Evolutionary conservation across 2,113 vertebrate species (phyloP).

Genomic region (Pteronura brasiliensis): DNA sequence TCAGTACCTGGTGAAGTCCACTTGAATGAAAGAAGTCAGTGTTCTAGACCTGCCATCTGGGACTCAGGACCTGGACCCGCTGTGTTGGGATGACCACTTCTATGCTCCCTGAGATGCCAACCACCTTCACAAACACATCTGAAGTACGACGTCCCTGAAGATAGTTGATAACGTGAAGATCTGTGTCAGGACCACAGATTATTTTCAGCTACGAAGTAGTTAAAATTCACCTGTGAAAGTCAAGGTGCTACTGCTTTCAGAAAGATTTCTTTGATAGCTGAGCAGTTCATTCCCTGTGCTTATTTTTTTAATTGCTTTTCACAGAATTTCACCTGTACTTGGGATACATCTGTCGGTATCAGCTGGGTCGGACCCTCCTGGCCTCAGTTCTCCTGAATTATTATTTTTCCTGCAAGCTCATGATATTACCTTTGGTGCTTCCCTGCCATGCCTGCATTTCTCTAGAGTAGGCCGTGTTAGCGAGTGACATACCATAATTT

Average conservation of each 20-base stretch:
- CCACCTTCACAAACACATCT: fast-evolving
- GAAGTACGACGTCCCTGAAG: neutral
- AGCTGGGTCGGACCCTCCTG: neutral
- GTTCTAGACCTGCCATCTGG: neutral
- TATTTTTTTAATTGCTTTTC: neutral
- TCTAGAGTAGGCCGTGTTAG: neutral
- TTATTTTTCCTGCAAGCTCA: neutral
- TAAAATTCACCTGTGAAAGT: neutral
- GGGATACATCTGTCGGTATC: neutral
- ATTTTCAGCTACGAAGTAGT: neutral
- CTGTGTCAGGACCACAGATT: neutral
- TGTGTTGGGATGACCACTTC: fast-evolving
- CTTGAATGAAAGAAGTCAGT: neutral
- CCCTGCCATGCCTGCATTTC: neutral
- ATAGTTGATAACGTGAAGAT: neutral
- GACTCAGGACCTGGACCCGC: neutral
- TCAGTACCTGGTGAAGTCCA: fast-evolving
- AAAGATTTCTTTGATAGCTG: neutral
- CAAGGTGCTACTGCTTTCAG: neutral
- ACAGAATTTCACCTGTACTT: neutral
- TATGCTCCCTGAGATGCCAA: fast-evolving
- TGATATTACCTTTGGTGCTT: neutral
- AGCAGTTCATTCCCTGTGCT: neutral
- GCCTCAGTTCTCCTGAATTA: neutral
- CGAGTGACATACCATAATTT: neutral